A percentile compares a stretch with the other conserved stretches of the same genome.
Evolutionary conservation across 1,140 invertebrate species (phyloP).

Genomic region (Apis laboriosa): DNA sequence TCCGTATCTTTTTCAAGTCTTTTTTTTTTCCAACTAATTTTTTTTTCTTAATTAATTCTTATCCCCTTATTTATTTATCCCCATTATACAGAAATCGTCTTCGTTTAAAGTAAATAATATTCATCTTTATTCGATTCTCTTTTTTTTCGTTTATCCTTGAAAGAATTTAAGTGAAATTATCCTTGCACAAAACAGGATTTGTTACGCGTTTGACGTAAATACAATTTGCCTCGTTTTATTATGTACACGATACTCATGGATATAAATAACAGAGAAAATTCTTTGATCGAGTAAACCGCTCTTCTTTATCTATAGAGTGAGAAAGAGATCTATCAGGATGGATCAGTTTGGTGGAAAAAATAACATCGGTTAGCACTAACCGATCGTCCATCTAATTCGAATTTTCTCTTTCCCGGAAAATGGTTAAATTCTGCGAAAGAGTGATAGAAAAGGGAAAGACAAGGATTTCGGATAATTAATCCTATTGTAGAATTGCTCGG

Average conservation of each 20-base stretch:
- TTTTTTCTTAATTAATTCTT: neutral
- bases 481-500: neutral
- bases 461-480: neutral
- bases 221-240: neutral
- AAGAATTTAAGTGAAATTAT: neutral
- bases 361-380: neutral
- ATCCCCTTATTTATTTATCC: too few species aligned
- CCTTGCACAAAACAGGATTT: neutral
- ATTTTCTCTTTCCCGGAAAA: neutral
- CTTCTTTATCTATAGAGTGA: neutral
- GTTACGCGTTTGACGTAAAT: neutral
- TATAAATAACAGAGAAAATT: slow-evolving; percentile 10
- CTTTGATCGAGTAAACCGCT: slow-evolving; percentile 26
- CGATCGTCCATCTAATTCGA: slow-evolving; percentile 20
- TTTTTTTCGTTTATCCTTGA: neutral
- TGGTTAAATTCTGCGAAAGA: neutral
- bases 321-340: slow-evolving; percentile 6
- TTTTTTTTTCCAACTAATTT: too few species aligned
- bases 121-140: neutral
- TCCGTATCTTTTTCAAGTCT: neutral
- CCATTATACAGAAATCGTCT: neutral
- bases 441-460: neutral
- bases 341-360: neutral
- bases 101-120: neutral
- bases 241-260: neutral